Conservation (phyloP, 2,888 invertebrate genomes). For the Parasteatoda lunata region DNA sequence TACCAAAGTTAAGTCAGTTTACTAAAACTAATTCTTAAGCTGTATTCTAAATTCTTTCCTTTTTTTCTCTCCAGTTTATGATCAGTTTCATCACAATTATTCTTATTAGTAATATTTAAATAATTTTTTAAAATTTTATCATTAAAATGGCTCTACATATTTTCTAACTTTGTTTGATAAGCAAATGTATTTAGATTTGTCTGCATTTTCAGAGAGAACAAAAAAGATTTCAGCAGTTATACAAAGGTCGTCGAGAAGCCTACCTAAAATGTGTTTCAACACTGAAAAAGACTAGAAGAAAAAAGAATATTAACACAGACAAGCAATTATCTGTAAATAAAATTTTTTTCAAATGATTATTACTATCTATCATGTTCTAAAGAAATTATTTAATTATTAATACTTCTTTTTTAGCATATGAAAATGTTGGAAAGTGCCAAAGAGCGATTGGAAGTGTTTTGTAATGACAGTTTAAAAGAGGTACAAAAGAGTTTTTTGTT, state of each 20-base stretch:
- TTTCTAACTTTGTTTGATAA: too few species aligned
- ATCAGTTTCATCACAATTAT: too few species aligned
- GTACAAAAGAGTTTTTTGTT: not conserved
- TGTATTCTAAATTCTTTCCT: too few species aligned
- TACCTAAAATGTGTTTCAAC: constrained; percentile 60
- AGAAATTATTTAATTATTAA: not conserved
- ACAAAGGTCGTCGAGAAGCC: constrained; percentile 58
- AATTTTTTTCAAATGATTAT: not conserved
- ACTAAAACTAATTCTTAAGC: too few species aligned
- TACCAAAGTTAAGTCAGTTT: too few species aligned
- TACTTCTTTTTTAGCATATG: constrained; percentile 50
- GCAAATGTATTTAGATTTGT: not conserved
- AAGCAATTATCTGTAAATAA: constrained; percentile 55
- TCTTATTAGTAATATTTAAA: too few species aligned
- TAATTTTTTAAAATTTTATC: too few species aligned
- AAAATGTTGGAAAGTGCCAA: constrained; percentile 66
- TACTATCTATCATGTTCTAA: not conserved
- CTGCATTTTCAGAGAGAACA: constrained; percentile 46
- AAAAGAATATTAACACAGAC: constrained; percentile 64
- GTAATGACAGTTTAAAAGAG: constrained; percentile 66
- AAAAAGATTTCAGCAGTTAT: constrained; percentile 60
- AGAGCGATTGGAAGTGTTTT: constrained; percentile 64
- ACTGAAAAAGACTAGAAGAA: constrained; percentile 56
- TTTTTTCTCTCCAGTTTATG: too few species aligned
- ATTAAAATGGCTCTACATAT: too few species aligned